A percentile compares a stretch with the other conserved stretches of the same genome.
These are phyloP conservation scores for Caenorhabditis sinica DNA, from an alignment of 2,888 invertebrate species.

Conservation along the genomic window DNA sequence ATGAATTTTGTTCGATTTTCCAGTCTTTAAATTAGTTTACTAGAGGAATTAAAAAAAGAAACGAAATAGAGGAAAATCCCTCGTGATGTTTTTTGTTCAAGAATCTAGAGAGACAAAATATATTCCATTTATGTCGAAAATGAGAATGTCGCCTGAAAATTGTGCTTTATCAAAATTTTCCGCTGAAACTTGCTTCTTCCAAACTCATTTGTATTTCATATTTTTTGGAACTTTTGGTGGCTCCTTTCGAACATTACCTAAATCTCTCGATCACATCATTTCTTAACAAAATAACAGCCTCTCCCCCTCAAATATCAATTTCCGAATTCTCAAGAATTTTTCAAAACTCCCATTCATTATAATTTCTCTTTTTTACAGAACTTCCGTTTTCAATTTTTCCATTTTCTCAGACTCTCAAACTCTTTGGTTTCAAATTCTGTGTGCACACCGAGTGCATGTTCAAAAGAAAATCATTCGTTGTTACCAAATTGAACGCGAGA, in stretches of 20 bases:
- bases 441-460: slow-evolving; percentile 2
- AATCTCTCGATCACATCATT: no score
- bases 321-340: background rate
- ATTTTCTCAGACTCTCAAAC: background rate
- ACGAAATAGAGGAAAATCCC: background rate
- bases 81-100: background rate
- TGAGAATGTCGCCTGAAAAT: no score
- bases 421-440: background rate
- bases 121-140: no score
- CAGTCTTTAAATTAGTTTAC: background rate
- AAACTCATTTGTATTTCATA: no score
- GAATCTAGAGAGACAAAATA: no score
- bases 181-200: no score
- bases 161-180: no score
- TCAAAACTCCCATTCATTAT: slow-evolving; percentile 1
- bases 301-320: no score
- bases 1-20: background rate
- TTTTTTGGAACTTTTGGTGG: no score
- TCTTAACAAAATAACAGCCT: no score
- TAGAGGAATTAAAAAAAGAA: background rate
- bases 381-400: background rate
- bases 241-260: no score
- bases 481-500: slow-evolving; percentile 15
- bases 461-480: background rate
- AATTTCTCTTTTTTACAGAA: background rate